Base-by-base conservation (phyloP, 2,888 invertebrate species). In the Carcina quercana region DNA sequence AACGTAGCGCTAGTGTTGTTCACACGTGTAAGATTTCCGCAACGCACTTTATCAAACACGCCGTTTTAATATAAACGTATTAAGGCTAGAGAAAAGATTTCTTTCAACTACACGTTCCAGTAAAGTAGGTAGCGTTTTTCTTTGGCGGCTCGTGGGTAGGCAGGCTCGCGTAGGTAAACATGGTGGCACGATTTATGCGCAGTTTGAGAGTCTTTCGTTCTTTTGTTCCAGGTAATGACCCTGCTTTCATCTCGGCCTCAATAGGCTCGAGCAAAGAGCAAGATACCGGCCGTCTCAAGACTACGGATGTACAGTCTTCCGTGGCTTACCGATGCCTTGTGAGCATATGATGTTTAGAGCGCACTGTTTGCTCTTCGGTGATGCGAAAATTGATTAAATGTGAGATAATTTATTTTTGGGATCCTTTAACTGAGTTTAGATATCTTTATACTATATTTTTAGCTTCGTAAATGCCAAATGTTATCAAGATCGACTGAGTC, bases 151-250 rank as follows among this genome's bases (percentile, higher is more conserved):
- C n/a, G 59, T 66, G 60, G n/a, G 67, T 67, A 71, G 71, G 67
- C 64, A 72, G 67, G 63, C 58, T 63, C 60, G 63, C 65, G 73
- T 68, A 56, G 62, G 78, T 72, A 82, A 80, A 83, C 82, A 83
- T 52, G 54, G 58, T 60, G 70, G 64, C 67, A 62, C 70, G 79
- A 75, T 82, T 78, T 79, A 80, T 75, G 73, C 75, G 66, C 62
- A 71, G 78, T 69, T 78, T 78, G 68, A 80, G 75, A 70, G 59
- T 70, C 70, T 65, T 73, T 73, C 69, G 59, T 65, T 70, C 78
- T 83, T n/a, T 83, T 83, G 83, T 83, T 74, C 50, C 74, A 78
- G 76, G 82, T 83, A 83, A 83, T 82, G 82, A 82, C 78, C 79
- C 65, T 47, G 73, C 82, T 82, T 83, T 83, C 83, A 83, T 72